phyloP scores from a whole-genome alignment of 2,888 invertebrate species.

The Callimorpha dominula region DNA sequence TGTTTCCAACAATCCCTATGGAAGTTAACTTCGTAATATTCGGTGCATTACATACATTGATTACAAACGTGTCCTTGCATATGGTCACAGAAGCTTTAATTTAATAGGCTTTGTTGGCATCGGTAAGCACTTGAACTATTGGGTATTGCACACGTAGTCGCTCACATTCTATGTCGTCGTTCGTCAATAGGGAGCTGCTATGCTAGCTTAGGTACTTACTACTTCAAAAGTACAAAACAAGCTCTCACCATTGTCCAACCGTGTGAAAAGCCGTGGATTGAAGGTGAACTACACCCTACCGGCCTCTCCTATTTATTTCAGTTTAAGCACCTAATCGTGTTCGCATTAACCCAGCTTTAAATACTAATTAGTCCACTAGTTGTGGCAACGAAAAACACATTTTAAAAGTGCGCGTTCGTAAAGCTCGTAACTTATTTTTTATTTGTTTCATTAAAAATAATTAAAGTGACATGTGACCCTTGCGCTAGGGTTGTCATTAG shows the following conservation, averaged over 20 bases:
- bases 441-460: constrained; percentile 65
- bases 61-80: no score
- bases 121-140: no score
- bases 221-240: neutral
- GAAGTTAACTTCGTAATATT: no score
- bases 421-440: constrained; percentile 48
- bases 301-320: constrained; percentile 49
- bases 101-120: no score
- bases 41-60: no score
- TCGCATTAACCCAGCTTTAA: constrained; percentile 42
- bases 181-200: neutral
- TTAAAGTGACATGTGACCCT: constrained; percentile 65
- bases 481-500: constrained; percentile 63
- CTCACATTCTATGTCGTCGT: no score
- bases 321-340: constrained; percentile 47
- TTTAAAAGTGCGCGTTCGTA: constrained; percentile 44
- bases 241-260: neutral
- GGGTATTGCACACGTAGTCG: no score
- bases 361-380: constrained; percentile 51
- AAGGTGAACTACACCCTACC: constrained; percentile 13
- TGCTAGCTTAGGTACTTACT: neutral
- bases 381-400: constrained; percentile 37
- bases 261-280: constrained; percentile 2
- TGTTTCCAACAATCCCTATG: no score
- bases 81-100: no score